These are phyloP conservation scores for Apantesis nais DNA, from an alignment of 2,888 invertebrate species.

Conservation along the genomic window DNA sequence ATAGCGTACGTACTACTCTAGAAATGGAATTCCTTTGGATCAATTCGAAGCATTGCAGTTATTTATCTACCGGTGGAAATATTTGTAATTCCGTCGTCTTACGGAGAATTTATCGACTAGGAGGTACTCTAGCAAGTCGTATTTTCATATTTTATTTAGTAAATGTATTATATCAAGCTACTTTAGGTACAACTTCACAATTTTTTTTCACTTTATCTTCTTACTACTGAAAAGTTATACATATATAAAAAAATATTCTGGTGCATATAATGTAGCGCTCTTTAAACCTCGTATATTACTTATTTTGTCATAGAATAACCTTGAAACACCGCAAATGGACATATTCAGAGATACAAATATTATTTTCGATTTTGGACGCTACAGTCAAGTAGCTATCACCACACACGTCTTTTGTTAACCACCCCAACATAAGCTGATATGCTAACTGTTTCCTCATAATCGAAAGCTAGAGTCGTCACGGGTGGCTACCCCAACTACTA, in stretches of 20 bases:
- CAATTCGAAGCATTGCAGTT: constrained; percentile 40
- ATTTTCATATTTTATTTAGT: neutral
- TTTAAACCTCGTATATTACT: neutral
- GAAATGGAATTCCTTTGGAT: constrained; percentile 42
- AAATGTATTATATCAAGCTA: neutral
- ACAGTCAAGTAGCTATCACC: neutral
- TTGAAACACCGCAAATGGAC: neutral
- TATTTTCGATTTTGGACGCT: neutral
- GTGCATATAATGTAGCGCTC: neutral
- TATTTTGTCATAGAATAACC: neutral
- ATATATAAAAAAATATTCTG: neutral
- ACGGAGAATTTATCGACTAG: constrained; percentile 3
- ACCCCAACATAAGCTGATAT: constrained; percentile 40
- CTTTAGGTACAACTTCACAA: neutral
- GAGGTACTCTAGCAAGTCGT: neutral
- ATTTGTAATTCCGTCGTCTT: constrained; percentile 30
- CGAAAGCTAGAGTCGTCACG: constrained; percentile 73
- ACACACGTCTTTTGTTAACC: constrained; percentile 11
- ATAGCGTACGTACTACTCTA: constrained; percentile 29
- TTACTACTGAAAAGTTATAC: neutral
- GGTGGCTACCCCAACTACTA: constrained; percentile 59
- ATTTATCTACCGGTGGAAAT: constrained; percentile 41
- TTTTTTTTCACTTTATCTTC: neutral
- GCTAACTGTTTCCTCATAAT: constrained; percentile 52
- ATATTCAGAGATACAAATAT: neutral